Percentiles rank a stretch among this genome's conserved stretches.
Evolutionary conservation across 2,113 vertebrate species (phyloP).

Genomic region (Ophiodon elongatus): DNA sequence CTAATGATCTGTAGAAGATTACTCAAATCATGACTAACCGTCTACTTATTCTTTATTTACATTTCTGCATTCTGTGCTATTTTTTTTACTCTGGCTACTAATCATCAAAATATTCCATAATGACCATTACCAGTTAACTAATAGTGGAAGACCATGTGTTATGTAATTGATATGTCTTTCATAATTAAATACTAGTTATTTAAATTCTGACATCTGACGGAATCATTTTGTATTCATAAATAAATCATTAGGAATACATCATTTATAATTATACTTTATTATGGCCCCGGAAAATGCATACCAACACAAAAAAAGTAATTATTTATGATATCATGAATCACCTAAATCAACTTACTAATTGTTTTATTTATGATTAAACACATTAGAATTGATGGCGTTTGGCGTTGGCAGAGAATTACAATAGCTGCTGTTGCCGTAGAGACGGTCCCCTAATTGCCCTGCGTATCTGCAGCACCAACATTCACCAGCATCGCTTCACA

Average conservation of each 20-base stretch:
- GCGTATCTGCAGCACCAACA: conserved; percentile 12
- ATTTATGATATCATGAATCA: not conserved
- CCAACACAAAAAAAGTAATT: conserved; percentile 9
- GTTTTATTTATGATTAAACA: conserved; percentile 14
- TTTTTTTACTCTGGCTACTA: conserved; percentile 5
- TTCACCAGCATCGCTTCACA: not conserved
- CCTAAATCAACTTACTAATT: conserved; percentile 19
- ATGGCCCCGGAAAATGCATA: not conserved
- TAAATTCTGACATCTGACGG: conserved; percentile 41
- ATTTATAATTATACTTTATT: conserved; percentile 15
- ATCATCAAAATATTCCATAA: conserved; percentile 31
- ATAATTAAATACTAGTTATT: conserved; percentile 47
- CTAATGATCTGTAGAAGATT: conserved; percentile 66
- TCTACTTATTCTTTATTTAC: conserved; percentile 36
- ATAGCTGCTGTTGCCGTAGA: not conserved
- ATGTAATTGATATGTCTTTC: conserved; percentile 49
- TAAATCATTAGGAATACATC: conserved; percentile 15
- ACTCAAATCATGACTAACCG: conserved; percentile 37
- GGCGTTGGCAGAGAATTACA: not conserved
- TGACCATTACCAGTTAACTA: conserved; percentile 38
- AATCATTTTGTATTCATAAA: conserved; percentile 42
- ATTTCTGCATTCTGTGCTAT: conserved; percentile 15
- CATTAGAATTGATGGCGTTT: not conserved
- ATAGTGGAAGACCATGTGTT: conserved; percentile 33
- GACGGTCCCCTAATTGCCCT: not conserved